These are phyloP conservation scores for Gonatopus flavifemur DNA, from an alignment of 1,140 invertebrate genomes.

Conservation along the genomic window DNA sequence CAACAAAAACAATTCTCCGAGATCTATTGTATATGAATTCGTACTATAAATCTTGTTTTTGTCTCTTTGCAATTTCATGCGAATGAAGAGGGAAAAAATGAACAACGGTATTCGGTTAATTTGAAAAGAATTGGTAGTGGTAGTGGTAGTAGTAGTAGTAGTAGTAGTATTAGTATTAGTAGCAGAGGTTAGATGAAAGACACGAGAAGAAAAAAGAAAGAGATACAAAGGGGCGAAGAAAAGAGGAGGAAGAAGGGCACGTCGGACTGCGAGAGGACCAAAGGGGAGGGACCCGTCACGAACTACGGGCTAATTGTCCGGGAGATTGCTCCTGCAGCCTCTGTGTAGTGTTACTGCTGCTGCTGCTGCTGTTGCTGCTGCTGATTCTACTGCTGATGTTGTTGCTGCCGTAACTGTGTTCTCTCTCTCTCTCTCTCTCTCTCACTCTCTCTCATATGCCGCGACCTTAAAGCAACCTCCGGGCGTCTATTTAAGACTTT, in stretches of 20 bases:
- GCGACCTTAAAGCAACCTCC: slow-evolving; percentile 34
- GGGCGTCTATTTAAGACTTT: slow-evolving; percentile 37
- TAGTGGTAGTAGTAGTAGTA: not conserved
- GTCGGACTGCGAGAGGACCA: slow-evolving; percentile 22
- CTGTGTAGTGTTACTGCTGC: slow-evolving; percentile 25
- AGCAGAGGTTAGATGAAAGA: not conserved
- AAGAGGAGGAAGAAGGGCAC: slow-evolving; percentile 37
- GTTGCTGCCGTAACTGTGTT: slow-evolving; percentile 19
- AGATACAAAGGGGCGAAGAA: slow-evolving; percentile 8
- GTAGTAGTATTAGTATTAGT: too few species aligned
- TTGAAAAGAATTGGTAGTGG: not conserved
- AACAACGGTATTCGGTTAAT: not conserved
- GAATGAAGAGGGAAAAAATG: not conserved
- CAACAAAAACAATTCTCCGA: too few species aligned
- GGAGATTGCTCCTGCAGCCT: slow-evolving; percentile 53
- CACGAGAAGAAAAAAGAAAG: not conserved
- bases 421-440: slow-evolving; percentile 1
- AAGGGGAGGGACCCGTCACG: slow-evolving; percentile 53
- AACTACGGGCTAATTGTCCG: slow-evolving; percentile 57
- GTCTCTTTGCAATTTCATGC: too few species aligned
- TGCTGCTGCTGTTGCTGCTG: slow-evolving; percentile 27
- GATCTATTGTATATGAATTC: too few species aligned
- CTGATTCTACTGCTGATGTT: slow-evolving; percentile 36
- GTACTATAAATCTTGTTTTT: too few species aligned
- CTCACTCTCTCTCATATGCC: slow-evolving; percentile 1